Conservation (phyloP, 2,113 vertebrate species). For the Laterallus jamaicensis region DNA sequence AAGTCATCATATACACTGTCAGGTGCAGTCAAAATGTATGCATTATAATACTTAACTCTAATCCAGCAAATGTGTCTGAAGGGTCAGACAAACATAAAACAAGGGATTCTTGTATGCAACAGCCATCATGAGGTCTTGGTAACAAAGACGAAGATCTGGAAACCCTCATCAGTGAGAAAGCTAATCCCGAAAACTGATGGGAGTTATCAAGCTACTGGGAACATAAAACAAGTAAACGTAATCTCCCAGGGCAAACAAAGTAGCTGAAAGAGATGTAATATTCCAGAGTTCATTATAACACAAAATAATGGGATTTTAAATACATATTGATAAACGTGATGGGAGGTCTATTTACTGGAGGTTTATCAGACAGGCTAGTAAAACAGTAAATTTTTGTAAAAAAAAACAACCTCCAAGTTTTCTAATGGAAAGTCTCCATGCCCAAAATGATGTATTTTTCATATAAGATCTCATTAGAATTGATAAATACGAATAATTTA, state of each 20-base stretch:
- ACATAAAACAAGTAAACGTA: background rate
- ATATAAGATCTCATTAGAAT: background rate
- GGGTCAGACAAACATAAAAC: background rate
- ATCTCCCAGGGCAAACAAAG: background rate
- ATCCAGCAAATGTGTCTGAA: background rate
- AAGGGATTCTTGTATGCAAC: background rate
- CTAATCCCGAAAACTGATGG: background rate
- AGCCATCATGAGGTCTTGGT: background rate
- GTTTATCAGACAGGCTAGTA: background rate
- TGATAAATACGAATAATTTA: conserved; percentile 20
- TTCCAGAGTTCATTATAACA: background rate
- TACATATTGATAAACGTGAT: background rate
- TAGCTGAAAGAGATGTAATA: background rate
- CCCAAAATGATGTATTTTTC: background rate
- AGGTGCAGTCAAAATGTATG: background rate
- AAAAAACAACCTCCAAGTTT: background rate
- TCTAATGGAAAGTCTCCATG: background rate
- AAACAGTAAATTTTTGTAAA: background rate
- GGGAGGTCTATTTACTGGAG: background rate
- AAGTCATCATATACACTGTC: fast-evolving
- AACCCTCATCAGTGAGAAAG: background rate
- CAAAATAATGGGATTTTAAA: background rate
- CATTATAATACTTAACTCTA: background rate
- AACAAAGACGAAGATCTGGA: background rate
- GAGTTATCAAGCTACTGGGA: background rate